phyloP scores from a whole-genome alignment of 1,140 invertebrate species.

The Zaprionus lachaisei region DNA sequence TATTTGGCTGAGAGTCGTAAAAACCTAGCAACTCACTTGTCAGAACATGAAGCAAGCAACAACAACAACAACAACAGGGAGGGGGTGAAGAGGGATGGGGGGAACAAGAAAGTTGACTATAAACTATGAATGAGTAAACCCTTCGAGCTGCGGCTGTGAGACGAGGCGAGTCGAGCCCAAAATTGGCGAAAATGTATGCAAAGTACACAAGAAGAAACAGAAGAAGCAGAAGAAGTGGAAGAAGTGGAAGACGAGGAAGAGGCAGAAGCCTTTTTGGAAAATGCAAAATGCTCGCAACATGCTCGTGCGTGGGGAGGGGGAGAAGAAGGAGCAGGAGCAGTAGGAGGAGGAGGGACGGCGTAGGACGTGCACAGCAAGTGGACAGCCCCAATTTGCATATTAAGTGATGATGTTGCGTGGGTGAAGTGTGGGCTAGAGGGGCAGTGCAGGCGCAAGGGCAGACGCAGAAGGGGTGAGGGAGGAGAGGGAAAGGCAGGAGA shows the following conservation, averaged over 20 bases:
- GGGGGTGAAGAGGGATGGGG: neutral
- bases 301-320: slow-evolving; percentile 1
- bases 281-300: slow-evolving; percentile 29
- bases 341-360: too few relatives aligned
- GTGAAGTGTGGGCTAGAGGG: neutral
- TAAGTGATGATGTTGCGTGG: slow-evolving; percentile 33
- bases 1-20: neutral
- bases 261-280: slow-evolving; percentile 2
- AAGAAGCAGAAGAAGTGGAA: neutral
- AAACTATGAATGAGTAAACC: slow-evolving; percentile 32
- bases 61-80: neutral
- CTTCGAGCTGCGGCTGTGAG: neutral
- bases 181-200: neutral
- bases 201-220: neutral
- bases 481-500: neutral
- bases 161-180: slow-evolving; percentile 2
- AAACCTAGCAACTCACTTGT: slow-evolving; percentile 27
- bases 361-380: slow-evolving; percentile 22
- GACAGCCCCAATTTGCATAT: slow-evolving; percentile 47
- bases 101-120: slow-evolving; percentile 1
- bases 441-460: neutral
- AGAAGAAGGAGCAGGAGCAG: neutral
- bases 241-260: neutral
- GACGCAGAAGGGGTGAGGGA: too few relatives aligned
- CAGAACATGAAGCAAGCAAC: slow-evolving; percentile 26